phyloP scores from a whole-genome alignment of 2,888 invertebrate species.

The Pseudoips prasinana region DNA sequence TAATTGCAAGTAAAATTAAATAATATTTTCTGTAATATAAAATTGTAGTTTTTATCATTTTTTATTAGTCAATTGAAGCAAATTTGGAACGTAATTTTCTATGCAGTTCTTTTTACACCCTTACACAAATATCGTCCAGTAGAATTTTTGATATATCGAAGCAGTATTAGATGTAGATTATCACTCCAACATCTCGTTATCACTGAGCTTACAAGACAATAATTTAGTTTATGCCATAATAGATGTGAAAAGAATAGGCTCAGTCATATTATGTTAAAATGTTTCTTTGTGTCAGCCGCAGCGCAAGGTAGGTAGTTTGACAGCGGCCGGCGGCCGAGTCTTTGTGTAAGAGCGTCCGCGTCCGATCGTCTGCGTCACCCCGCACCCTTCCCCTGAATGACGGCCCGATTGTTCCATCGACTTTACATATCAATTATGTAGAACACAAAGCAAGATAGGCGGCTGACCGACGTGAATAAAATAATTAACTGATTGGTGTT shows the following conservation, averaged over 20 bases:
- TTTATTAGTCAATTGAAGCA: too few relatives aligned
- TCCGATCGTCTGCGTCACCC: conserved; percentile 28
- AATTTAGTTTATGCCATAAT: conserved; percentile 47
- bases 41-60: too few relatives aligned
- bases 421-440: conserved; percentile 81
- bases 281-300: conserved; percentile 58
- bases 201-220: conserved; percentile 57
- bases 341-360: conserved; percentile 28
- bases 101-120: too few relatives aligned
- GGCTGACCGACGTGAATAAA: conserved; percentile 78
- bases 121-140: too few relatives aligned
- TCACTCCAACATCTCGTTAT: conserved; percentile 40
- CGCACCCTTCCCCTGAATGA: conserved; percentile 46
- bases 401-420: conserved; percentile 73
- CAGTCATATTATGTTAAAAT: conserved; percentile 68
- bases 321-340: conserved; percentile 34
- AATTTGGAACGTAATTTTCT: too few relatives aligned
- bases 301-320: conserved; percentile 45
- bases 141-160: too few relatives aligned
- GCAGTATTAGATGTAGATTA: conserved; percentile 24
- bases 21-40: too few relatives aligned
- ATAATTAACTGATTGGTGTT: conserved; percentile 81
- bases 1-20: too few relatives aligned
- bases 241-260: conserved; percentile 53
- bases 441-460: conserved; percentile 75